These are phyloP conservation scores for Regulus satrapa DNA, from an alignment of 2,113 vertebrate genomes.

Conservation along the genomic window DNA sequence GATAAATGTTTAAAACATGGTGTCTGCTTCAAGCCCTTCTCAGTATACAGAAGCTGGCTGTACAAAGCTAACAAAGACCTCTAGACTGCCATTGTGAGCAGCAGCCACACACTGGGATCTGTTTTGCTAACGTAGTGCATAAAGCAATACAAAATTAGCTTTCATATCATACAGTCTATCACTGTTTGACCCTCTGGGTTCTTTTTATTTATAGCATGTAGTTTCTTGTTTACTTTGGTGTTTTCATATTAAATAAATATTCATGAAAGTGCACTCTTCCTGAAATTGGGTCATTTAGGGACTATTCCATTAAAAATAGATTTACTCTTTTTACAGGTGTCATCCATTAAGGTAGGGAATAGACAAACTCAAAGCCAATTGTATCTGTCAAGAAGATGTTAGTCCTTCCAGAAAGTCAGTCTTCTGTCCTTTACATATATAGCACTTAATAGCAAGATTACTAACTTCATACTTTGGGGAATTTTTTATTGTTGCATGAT, in stretches of 20 bases:
- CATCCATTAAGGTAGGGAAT: conserved; percentile 41
- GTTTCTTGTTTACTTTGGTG: conserved; percentile 59
- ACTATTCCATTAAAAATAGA: conserved; percentile 77
- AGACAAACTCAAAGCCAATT: conserved; percentile 46
- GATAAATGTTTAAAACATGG: not conserved
- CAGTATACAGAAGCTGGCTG: not conserved
- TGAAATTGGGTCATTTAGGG: conserved; percentile 76
- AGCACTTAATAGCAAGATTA: conserved; percentile 36
- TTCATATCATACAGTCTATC: conserved; percentile 63
- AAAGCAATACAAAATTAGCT: conserved; percentile 57
- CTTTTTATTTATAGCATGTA: conserved; percentile 60
- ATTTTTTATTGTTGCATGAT: conserved; percentile 10
- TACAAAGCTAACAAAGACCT: not conserved
- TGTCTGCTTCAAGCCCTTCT: not conserved
- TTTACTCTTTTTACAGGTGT: conserved; percentile 72
- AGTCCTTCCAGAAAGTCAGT: conserved; percentile 32
- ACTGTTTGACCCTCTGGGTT: conserved; percentile 56
- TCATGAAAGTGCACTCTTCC: conserved; percentile 76
- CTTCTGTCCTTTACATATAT: conserved; percentile 13
- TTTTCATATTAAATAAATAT: conserved; percentile 77
- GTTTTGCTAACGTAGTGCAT: not conserved
- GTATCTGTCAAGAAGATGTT: conserved; percentile 45
- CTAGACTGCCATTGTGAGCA: not conserved
- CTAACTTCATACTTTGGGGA: conserved; percentile 9
- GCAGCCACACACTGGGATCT: not conserved